phyloP scores from a whole-genome alignment of 2,113 vertebrate species.

The Propithecus coquereli region DNA sequence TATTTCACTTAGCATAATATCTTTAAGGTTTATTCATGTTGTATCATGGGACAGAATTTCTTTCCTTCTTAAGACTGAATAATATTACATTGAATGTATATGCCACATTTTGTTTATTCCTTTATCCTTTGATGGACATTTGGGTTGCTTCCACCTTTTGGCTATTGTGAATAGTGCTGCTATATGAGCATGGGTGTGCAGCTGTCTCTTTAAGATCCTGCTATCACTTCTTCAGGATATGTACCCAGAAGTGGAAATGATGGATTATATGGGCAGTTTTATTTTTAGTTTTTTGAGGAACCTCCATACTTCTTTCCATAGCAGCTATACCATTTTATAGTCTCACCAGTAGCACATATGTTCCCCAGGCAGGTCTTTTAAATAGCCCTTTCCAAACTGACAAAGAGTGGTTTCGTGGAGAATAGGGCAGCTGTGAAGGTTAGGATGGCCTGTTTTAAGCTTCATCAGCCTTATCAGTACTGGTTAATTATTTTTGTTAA shows the following conservation, averaged over 20 bases:
- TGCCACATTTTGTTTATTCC: background rate
- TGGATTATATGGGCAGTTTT: background rate
- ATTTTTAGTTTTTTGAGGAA: background rate
- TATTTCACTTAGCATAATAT: conserved; percentile 1
- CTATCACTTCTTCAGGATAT: background rate
- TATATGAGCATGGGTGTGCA: background rate
- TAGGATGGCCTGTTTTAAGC: background rate
- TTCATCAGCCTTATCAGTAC: background rate
- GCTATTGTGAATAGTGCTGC: background rate
- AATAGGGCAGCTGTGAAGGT: background rate
- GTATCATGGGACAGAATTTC: background rate
- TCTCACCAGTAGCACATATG: background rate
- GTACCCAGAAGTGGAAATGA: background rate
- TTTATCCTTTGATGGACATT: background rate
- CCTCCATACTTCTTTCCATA: background rate
- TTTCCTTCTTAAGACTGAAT: background rate
- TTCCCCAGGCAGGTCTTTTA: background rate
- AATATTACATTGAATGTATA: background rate
- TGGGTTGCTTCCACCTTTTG: background rate
- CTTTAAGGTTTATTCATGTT: background rate
- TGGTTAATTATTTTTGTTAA: background rate
- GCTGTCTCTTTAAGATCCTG: background rate
- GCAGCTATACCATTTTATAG: background rate
- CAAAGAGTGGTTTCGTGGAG: background rate
- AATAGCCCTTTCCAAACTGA: background rate